Evolutionary conservation across 1,140 invertebrate genomes (phyloP), one percentile per base, ranked within the genome.

Genomic region (Copidosoma floridanum): DNA sequence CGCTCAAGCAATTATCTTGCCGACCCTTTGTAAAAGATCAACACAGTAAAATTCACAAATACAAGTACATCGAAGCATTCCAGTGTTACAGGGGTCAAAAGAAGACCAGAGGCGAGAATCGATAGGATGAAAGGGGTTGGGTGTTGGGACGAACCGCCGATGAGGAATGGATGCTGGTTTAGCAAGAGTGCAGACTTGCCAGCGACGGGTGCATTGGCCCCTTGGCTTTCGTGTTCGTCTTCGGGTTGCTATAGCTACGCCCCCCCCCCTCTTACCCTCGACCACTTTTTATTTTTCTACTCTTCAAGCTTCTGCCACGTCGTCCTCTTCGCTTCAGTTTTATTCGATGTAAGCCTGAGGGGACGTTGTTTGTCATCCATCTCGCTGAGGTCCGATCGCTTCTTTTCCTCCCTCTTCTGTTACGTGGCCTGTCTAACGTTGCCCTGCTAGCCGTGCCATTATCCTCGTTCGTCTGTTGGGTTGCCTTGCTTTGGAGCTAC

Each of bases 151-250:
- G 71, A 75, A 57, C 64, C 55, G 65, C 60, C 66, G 43, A 76
- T 74, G 73, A 78, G 68, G 74, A 77, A 76, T 77, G 74, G 70
- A 72, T 70, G 72, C 74, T 75, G 72, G 69, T 78, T 77, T 75
- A 73, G 70, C 71, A 72, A 70, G 74, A 79, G 75, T 76, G 71
- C 74, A 79, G 71, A 78, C 79, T 74, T 44, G 53, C 20, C 66
- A 63, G 66, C 57, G 65, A 65, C 67, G 74, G 67, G 78, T 79
- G 76, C 78, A 80, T 79, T 72, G 76, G 76, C 76, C 76, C 68
- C 74, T 75, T 70, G 57, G 47, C 58, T 70, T 71, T 70, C 67
- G 59, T 67, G 64, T 73, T 72, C 69, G 65, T 67, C 67, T 76
- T 76, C 69, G 67, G 66, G 76, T 76, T 75, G 70, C 73, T 76